Conservation (phyloP, 2,888 invertebrate genomes). For the Prosopocoilus inquinatus region DNA sequence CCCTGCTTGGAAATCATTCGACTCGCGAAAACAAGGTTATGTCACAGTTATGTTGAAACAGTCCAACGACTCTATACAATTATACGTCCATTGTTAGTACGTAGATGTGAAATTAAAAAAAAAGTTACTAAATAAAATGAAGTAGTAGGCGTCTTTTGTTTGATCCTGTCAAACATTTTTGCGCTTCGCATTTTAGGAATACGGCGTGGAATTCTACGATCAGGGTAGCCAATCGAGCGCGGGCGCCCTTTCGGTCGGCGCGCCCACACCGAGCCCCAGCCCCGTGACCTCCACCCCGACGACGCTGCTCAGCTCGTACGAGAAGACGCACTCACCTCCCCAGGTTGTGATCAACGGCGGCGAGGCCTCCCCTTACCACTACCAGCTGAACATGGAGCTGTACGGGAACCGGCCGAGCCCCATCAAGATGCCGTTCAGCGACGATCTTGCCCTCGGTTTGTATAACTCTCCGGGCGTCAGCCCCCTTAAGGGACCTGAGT, state of each 20-base stretch:
- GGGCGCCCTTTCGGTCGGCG: constrained; percentile 42
- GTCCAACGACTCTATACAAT: too few relatives aligned
- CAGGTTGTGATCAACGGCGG: constrained; percentile 23
- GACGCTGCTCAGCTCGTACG: constrained; percentile 24
- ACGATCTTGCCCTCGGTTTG: constrained; percentile 34
- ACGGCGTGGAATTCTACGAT: constrained; percentile 47
- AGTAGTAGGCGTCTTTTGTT: too few relatives aligned
- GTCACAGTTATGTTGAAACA: too few relatives aligned
- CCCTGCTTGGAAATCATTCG: too few relatives aligned
- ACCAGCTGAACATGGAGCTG: constrained; percentile 31
- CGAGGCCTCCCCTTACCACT: constrained; percentile 53
- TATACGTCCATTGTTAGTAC: too few relatives aligned
- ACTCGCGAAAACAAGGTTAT: too few relatives aligned
- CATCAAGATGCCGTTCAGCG: constrained; percentile 45
- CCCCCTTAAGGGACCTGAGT: constrained; percentile 40
- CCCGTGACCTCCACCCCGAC: constrained; percentile 40
- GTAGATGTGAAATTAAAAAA: too few relatives aligned
- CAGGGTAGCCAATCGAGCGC: constrained; percentile 52
- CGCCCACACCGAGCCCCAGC: constrained; percentile 45
- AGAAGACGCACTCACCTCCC: constrained; percentile 28
- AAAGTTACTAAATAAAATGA: too few relatives aligned
- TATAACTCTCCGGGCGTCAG: constrained; percentile 44
- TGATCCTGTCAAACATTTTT: not conserved
- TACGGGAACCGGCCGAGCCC: constrained; percentile 43
- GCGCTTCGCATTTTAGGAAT: constrained; percentile 41